Percentiles rank a stretch among this genome's conserved stretches.
Evolutionary conservation across 2,797 vertebrate genomes (phyloP).

Genomic region (Margarornis squamiger): DNA sequence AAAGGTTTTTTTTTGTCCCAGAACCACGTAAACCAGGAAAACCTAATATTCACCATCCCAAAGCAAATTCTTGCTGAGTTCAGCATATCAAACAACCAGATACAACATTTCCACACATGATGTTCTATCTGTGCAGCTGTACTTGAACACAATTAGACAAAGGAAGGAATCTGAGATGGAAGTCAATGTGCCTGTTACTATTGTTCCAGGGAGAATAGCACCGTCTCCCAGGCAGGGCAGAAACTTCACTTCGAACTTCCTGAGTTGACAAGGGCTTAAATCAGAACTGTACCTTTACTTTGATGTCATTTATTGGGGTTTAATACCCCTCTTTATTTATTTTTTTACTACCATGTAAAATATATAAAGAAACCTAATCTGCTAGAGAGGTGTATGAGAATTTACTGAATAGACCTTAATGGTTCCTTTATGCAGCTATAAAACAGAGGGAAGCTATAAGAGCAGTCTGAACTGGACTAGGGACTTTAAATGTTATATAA

Average conservation of each 20-base stretch:
- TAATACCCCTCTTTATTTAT: slow-evolving; percentile 47
- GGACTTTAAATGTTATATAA: slow-evolving; percentile 26
- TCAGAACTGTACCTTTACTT: slow-evolving; percentile 37
- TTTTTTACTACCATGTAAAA: slow-evolving; percentile 55
- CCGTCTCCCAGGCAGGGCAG: not conserved
- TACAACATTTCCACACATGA: not conserved
- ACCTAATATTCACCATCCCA: not conserved
- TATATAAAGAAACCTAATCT: slow-evolving; percentile 47
- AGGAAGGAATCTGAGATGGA: not conserved
- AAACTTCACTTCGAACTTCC: slow-evolving; percentile 49
- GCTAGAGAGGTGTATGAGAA: slow-evolving; percentile 30
- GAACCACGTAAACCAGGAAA: not conserved
- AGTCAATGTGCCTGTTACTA: not conserved
- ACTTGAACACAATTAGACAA: not conserved
- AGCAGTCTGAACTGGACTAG: slow-evolving; percentile 1
- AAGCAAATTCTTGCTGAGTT: not conserved
- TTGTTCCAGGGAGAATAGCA: slow-evolving; percentile 24
- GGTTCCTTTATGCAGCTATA: slow-evolving; percentile 46
- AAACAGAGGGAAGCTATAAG: slow-evolving; percentile 44
- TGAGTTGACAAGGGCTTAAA: slow-evolving; percentile 60
- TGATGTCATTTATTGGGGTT: slow-evolving; percentile 52
- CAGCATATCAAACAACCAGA: not conserved
- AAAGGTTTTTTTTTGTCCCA: not conserved
- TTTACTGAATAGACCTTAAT: slow-evolving; percentile 42
- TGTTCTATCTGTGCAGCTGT: not conserved